These are phyloP conservation scores for Ceyx cyanopectus DNA, from an alignment of 2,113 vertebrate genomes.

Conservation along the genomic window DNA sequence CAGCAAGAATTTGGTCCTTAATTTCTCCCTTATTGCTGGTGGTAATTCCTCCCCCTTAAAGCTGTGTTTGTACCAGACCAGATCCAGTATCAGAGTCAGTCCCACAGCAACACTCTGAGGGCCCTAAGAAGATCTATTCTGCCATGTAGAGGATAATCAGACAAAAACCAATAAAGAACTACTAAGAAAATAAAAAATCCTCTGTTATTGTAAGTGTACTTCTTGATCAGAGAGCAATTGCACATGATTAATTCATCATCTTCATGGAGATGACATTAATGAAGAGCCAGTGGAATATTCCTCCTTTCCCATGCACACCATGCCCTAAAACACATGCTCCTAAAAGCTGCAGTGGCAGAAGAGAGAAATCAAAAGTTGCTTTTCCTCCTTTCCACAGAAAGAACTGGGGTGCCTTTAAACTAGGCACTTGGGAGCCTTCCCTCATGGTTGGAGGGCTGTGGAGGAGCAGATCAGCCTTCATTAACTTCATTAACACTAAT, in stretches of 20 bases:
- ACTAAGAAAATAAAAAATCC: neutral
- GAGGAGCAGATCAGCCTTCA: neutral
- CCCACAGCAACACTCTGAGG: neutral
- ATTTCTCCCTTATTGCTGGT: neutral
- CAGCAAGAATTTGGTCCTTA: neutral
- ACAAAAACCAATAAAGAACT: neutral
- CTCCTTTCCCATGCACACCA: neutral
- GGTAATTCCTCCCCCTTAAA: neutral
- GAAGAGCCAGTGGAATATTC: neutral
- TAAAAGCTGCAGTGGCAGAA: neutral
- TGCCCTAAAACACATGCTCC: neutral
- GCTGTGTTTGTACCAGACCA: neutral
- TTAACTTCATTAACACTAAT: neutral
- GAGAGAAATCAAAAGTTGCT: neutral
- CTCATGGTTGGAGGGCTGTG: neutral
- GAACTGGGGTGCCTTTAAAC: neutral
- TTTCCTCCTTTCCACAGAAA: neutral
- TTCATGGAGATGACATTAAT: neutral
- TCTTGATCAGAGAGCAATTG: neutral
- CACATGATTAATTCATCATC: neutral
- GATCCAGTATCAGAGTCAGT: neutral
- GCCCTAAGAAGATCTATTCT: neutral
- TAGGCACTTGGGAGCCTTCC: neutral
- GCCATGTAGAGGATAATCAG: neutral
- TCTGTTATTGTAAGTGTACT: neutral